Base-by-base conservation (phyloP, 2,113 vertebrate species). In the Theropithecus gelada region DNA sequence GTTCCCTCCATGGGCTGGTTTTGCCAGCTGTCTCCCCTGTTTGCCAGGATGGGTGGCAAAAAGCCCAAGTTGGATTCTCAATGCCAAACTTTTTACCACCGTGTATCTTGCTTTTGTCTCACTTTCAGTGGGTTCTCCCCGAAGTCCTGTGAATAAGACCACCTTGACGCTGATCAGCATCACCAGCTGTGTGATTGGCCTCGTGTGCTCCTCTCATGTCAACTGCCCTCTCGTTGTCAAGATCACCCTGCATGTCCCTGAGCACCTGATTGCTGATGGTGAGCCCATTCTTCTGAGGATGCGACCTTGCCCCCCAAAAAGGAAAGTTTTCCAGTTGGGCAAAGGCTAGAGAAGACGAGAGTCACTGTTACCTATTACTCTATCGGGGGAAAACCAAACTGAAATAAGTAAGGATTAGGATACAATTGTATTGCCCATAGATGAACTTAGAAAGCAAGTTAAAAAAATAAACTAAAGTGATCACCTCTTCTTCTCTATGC, bases 211-310 rank as follows among this genome's bases (percentile, higher is more conserved):
- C 13, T 99, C 99, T 22, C 99, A 99, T 66, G 99, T 99, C 96
- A 99, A 98, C 98, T 99, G 99, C 83, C 99, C 99, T n/a, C 99
- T 99, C 0, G 98, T 99, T 0, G 99, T 99, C 82, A 99, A 99
- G 90, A 99, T 99, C 95, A 99, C 99, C 83, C 99, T 99, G 5
- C 99, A 99, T 0, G 99, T 99, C 75, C 99, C 99, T 0, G 99
- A 99, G 98, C 99, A 99, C 98, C 99, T 99, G 96, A 99, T 99
- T 0, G 99, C 99, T 0, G 99, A 99, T 0, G 99, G 99, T 99
- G 98, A 99, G 98, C 5, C 0, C 16, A 6, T 75, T 4, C 0
- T 0, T 0, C 25, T 4, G 40, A n/a, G 64, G n/a, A 50, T 18
- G 59, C 0, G 0, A 8, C 40, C 0, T 12, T 7, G 8, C 52